A percentile compares a stretch with the other conserved stretches of the same genome.
phyloP scores from a whole-genome alignment of 1,140 invertebrate species.

The Drosophila tristis region DNA sequence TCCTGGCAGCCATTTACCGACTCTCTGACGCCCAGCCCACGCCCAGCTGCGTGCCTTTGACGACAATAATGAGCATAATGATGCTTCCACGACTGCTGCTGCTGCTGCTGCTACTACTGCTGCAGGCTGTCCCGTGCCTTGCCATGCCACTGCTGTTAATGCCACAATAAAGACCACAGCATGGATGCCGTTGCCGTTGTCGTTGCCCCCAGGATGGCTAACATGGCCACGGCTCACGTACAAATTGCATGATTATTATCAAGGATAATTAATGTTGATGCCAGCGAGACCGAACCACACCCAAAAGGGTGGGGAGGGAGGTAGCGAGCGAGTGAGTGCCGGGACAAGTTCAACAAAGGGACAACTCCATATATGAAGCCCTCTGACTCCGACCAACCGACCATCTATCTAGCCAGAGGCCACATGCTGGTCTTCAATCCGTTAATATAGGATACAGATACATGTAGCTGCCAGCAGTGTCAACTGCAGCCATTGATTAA shows the following conservation, averaged over 20 bases:
- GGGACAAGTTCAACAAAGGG: slow-evolving; percentile 23
- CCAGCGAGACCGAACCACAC: slow-evolving; percentile 36
- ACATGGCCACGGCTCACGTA: slow-evolving; percentile 35
- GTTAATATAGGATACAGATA: slow-evolving; percentile 23
- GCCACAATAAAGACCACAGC: slow-evolving; percentile 58
- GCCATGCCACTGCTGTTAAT: slow-evolving; percentile 49
- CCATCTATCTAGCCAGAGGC: slow-evolving; percentile 8
- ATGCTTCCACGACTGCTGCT: slow-evolving; percentile 48
- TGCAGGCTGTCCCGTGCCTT: slow-evolving; percentile 32
- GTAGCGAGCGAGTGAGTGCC: background rate
- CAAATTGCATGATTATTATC: slow-evolving; percentile 62
- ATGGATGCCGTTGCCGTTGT: slow-evolving; percentile 32
- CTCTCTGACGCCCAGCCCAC: slow-evolving; percentile 8
- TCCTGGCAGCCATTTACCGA: slow-evolving; percentile 4
- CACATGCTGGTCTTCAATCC: slow-evolving; percentile 30
- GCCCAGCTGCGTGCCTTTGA: slow-evolving; percentile 29
- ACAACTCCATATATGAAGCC: slow-evolving; percentile 5
- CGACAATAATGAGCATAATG: slow-evolving; percentile 65
- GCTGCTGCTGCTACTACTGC: slow-evolving; percentile 32
- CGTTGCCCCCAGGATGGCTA: slow-evolving; percentile 34
- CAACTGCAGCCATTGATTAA: slow-evolving; percentile 34
- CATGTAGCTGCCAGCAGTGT: slow-evolving; percentile 10
- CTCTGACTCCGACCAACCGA: too few species aligned
- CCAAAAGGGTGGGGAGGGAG: background rate
- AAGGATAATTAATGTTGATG: slow-evolving; percentile 66